Conservation (phyloP, 2,113 vertebrate genomes). For the Tachysurus vachellii region DNA sequence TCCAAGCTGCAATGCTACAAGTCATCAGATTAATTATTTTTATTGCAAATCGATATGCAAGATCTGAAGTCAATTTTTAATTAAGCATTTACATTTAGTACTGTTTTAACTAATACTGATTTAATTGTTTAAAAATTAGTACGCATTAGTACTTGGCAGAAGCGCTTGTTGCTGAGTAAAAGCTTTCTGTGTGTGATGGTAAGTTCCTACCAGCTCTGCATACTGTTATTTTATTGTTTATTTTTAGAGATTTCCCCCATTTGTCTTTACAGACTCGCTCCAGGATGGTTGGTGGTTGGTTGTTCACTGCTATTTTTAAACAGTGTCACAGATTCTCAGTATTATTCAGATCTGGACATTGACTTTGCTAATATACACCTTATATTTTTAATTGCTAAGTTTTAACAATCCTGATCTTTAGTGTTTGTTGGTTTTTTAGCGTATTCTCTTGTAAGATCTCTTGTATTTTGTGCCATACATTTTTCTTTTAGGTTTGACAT, state of each 20-base stretch:
- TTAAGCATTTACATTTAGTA: background rate
- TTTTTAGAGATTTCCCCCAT: background rate
- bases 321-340: background rate
- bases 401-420: background rate
- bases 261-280: background rate
- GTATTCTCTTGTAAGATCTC: background rate
- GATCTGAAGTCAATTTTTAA: background rate
- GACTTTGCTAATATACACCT: background rate
- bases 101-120: background rate
- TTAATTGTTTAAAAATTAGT: background rate
- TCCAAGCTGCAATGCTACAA: no score
- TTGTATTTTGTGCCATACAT: background rate
- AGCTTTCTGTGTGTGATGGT: background rate
- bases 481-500: background rate
- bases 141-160: background rate
- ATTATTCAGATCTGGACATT: background rate
- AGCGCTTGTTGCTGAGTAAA: background rate
- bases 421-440: background rate
- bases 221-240: no score
- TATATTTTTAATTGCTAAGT: background rate
- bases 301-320: background rate
- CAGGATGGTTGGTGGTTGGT: background rate
- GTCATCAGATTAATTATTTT: no score
- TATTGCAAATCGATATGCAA: no score
- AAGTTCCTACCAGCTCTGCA: background rate